Percentiles rank a stretch among this genome's conserved stretches.
phyloP scores from a whole-genome alignment of 2,113 vertebrate species.

The Thymallus thymallus region DNA sequence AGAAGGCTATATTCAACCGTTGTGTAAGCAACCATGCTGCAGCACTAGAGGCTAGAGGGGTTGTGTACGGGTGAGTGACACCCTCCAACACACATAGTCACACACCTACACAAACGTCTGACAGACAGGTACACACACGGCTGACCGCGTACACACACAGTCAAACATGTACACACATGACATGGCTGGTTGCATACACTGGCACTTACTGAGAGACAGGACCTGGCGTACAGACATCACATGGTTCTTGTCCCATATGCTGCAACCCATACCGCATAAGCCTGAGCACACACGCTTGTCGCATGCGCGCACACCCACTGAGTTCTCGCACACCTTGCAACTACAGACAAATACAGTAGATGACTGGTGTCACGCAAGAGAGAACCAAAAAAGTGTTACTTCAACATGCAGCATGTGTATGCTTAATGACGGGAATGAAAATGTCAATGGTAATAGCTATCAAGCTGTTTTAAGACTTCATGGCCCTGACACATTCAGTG shows the following conservation, averaged over 20 bases:
- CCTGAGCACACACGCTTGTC: conserved; percentile 5
- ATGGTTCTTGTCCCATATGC: not conserved
- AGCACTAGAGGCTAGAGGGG: conserved; percentile 1
- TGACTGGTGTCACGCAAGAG: no score
- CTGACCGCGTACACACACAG: conserved; percentile 16
- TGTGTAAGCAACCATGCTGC: conserved; percentile 7
- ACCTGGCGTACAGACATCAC: not conserved
- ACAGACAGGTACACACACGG: not conserved
- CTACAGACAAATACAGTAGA: not conserved
- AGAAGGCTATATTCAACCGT: not conserved
- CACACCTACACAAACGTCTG: not conserved
- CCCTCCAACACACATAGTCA: conserved; percentile 3
- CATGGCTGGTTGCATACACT: not conserved
- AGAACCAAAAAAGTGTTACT: no score
- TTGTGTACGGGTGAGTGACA: conserved; percentile 23
- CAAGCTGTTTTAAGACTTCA: conserved; percentile 43
- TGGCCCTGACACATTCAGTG: conserved; percentile 44
- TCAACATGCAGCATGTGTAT: not conserved
- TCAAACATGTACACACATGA: not conserved
- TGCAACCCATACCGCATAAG: not conserved
- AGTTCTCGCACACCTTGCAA: not conserved
- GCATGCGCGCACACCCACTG: not conserved
- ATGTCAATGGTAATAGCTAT: conserved; percentile 29
- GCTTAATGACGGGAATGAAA: not conserved
- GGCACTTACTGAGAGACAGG: not conserved